A percentile compares a stretch with the other conserved stretches of the same genome.
Conservation (phyloP, 2,888 invertebrate species). For the Hyles lineata region DNA sequence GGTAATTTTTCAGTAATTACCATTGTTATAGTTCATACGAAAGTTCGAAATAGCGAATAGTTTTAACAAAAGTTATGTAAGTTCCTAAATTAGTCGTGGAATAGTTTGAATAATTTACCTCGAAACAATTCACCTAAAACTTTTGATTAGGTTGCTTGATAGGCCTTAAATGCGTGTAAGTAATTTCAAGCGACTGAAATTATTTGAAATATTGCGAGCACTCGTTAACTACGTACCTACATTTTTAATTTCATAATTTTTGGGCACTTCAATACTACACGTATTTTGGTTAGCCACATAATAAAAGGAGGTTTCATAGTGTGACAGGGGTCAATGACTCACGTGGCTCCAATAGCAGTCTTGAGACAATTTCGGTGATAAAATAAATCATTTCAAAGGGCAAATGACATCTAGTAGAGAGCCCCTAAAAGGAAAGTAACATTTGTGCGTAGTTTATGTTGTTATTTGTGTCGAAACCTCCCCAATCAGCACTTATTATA, state of each 20-base stretch:
- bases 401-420: slow-evolving; percentile 4
- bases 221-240: background rate
- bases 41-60: slow-evolving; percentile 3
- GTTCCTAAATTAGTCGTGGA: background rate
- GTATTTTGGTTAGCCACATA: too few relatives aligned
- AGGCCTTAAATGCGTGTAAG: background rate
- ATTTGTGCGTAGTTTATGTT: slow-evolving; percentile 33
- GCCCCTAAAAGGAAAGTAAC: background rate
- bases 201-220: background rate
- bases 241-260: background rate
- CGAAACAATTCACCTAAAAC: background rate
- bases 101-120: background rate
- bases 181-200: background rate
- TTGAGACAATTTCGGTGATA: background rate
- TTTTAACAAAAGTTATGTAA: background rate
- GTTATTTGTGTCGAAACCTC: slow-evolving; percentile 21
- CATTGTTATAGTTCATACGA: background rate
- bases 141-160: background rate
- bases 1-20: background rate
- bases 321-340: too few relatives aligned
- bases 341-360: too few relatives aligned
- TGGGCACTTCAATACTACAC: too few relatives aligned
- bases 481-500: slow-evolving; percentile 31
- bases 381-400: background rate
- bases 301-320: too few relatives aligned